These are phyloP conservation scores for Pomacea canaliculata DNA, from an alignment of 2,888 invertebrate species.

Conservation along the genomic window DNA sequence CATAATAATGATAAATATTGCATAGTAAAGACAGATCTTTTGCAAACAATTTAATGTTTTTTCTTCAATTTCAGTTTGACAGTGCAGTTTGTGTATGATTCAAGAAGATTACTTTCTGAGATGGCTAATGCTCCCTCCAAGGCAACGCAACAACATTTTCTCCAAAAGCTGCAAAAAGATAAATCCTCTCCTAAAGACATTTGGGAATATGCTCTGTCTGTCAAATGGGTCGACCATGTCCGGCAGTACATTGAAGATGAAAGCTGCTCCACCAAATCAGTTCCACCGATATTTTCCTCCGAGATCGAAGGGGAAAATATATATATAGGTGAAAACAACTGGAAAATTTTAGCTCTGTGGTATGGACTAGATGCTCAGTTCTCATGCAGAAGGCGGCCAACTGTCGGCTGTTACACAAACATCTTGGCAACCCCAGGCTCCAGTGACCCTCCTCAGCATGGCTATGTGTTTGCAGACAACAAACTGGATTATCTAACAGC, in stretches of 20 bases:
- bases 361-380: constrained; percentile 16
- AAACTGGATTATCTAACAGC: constrained; percentile 20
- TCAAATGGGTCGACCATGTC: constrained; percentile 11
- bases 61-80: too few species aligned
- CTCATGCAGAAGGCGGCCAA: constrained; percentile 4
- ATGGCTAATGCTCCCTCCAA: constrained; percentile 11
- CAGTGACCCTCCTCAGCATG: not conserved
- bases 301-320: constrained; percentile 18
- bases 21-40: too few species aligned
- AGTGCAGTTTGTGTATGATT: too few species aligned
- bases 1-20: too few species aligned
- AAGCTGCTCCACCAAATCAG: not conserved
- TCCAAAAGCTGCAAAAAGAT: constrained; percentile 21
- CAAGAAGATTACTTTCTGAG: too few species aligned
- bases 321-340: constrained; percentile 21
- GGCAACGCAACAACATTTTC: constrained; percentile 13
- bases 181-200: not conserved
- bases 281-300: constrained; percentile 18
- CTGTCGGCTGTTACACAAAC: not conserved
- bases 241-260: constrained; percentile 10
- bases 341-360: constrained; percentile 18
- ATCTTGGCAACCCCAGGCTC: not conserved
- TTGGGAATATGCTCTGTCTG: constrained; percentile 18
- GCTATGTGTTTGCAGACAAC: constrained; percentile 16
- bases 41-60: too few species aligned